Base-by-base conservation (phyloP, 2,888 invertebrate genomes). In the Cecidostiba fungosa region DNA sequence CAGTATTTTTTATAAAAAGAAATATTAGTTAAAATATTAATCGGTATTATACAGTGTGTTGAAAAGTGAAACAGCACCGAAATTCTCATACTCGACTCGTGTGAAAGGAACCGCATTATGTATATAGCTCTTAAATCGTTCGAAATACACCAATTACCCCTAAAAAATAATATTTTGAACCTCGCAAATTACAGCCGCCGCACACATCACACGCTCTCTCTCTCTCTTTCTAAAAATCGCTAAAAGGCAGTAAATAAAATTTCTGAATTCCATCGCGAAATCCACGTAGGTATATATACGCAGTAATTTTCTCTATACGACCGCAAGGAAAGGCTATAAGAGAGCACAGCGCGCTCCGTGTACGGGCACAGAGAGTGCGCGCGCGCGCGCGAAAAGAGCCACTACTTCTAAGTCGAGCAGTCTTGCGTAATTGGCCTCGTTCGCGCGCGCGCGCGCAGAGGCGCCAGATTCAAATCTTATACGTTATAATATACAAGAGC, bases 391-490 rank as follows among this genome's bases (percentile, higher is more conserved):
- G 72, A 72, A 72, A 59, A 81, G 81, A 69, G 72, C 72, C 39
- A n/a, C 19, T 59, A 73, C 73, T 39, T 73, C 72, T 47, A 59
- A 26, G 70, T 47, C 66, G 69, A 62, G 72, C 72, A 36, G 36
- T 32, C 43, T 82, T 76, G 82, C 76, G 76, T 72, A 82, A 82
- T 82, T 77, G 82, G 82, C 82, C 82, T 77, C 76, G 50, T 82
- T 82, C 69, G 66, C 59, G 50, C 50, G 39, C 36, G n/a, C 69
- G 66, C 59, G 50, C 50, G 39, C 36, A 36, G 36, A 70, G 70
- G 70, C 70, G 70, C 70, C 39, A 70, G 70, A 70, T 70, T 70
- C 70, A 70, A 70, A 70, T 70, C 70, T 36, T 39, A 39, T 39
- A 29, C 70, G 70, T 70, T 70, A 36, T 70, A 70, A 70, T 32